Conservation (phyloP, 2,113 vertebrate genomes). For the Corvus moneduloides region DNA sequence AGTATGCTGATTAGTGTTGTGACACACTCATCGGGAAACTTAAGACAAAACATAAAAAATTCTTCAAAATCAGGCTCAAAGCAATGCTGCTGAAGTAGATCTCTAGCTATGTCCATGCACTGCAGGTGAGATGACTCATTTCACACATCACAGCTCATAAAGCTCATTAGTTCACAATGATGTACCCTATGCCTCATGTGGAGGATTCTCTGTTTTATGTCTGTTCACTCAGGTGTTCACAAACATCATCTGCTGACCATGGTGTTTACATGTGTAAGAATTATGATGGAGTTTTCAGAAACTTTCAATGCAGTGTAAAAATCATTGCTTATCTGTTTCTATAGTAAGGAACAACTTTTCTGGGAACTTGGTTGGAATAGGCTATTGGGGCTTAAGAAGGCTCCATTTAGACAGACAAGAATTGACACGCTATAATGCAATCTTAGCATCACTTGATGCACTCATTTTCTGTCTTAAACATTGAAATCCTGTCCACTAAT, state of each 20-base stretch:
- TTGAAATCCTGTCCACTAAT: not conserved
- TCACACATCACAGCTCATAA: not conserved
- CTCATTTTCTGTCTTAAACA: not conserved
- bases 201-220: not conserved
- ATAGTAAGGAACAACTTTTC: not conserved
- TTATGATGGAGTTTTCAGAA: not conserved
- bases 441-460: not conserved
- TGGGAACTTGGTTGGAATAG: not conserved
- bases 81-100: not conserved
- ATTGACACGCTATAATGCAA: not conserved
- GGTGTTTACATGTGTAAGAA: not conserved
- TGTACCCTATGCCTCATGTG: not conserved
- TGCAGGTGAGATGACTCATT: not conserved
- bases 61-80: not conserved
- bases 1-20: not conserved
- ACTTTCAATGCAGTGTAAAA: not conserved
- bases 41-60: not conserved
- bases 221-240: not conserved
- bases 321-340: not conserved
- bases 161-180: not conserved
- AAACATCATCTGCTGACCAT: not conserved
- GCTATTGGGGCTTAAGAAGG: not conserved
- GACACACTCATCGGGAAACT: not conserved
- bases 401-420: not conserved
- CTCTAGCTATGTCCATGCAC: rapidly evolving